Evolutionary conservation across 2,797 vertebrate species (phyloP).

Genomic region (Lepus oiostolus): DNA sequence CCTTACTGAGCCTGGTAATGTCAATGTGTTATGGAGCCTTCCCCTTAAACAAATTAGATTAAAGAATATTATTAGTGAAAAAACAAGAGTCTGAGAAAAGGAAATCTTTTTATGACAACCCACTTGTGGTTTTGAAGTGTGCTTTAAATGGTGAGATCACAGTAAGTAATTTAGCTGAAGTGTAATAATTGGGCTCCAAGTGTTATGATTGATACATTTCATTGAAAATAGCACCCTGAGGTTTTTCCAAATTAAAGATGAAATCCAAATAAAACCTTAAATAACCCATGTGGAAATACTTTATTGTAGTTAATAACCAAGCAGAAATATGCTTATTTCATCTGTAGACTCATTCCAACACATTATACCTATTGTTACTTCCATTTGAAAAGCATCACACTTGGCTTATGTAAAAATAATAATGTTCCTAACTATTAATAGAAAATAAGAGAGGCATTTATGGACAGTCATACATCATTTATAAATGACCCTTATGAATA

Average conservation of each 20-base stretch:
- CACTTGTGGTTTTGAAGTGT: conserved; percentile 83
- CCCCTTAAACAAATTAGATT: conserved; percentile 81
- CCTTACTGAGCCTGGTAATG: conserved; percentile 77
- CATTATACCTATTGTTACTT: conserved; percentile 84
- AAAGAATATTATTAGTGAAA: conserved; percentile 82
- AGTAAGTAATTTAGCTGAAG: conserved; percentile 85
- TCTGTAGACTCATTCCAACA: conserved; percentile 81
- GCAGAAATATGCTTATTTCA: conserved; percentile 84
- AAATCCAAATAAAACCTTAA: conserved; percentile 85
- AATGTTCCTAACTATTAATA: conserved; percentile 85
- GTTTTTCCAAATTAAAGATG: conserved; percentile 80
- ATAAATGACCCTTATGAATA: conserved; percentile 85
- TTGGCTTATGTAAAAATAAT: conserved; percentile 84
- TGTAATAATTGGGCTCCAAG: conserved; percentile 85
- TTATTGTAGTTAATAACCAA: conserved; percentile 85
- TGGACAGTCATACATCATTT: conserved; percentile 84
- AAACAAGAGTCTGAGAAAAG: conserved; percentile 79
- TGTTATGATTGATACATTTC: conserved; percentile 88
- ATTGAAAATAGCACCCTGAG: conserved; percentile 83
- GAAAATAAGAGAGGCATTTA: conserved; percentile 85
- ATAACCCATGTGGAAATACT: conserved; percentile 85
- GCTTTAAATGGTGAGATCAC: conserved; percentile 85
- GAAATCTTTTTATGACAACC: conserved; percentile 86
- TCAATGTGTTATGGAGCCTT: conserved; percentile 81
- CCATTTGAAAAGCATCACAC: conserved; percentile 67